Evolutionary conservation across 2,113 vertebrate genomes (phyloP).

Genomic region (Bagarius yarrelli): DNA sequence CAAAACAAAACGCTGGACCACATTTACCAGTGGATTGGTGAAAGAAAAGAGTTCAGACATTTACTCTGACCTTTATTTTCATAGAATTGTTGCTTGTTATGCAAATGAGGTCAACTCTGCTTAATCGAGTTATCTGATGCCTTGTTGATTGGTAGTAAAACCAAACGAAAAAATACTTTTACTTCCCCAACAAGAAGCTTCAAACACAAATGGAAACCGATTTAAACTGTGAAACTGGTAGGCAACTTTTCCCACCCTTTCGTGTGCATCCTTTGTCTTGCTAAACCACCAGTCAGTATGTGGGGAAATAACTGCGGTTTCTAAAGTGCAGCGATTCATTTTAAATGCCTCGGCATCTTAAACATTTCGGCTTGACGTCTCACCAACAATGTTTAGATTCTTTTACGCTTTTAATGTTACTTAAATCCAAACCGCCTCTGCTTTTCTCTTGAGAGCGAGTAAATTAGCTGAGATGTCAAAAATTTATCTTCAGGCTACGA

Average conservation of each 20-base stretch:
- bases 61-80: background rate
- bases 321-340: background rate
- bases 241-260: background rate
- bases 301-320: background rate
- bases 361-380: slow-evolving; percentile 15
- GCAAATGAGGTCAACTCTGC: background rate
- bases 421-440: slow-evolving; percentile 5
- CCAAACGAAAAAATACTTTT: background rate
- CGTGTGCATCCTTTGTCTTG: background rate
- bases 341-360: background rate
- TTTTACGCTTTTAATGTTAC: background rate
- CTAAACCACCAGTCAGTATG: background rate
- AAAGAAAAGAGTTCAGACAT: background rate
- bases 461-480: slow-evolving; percentile 29
- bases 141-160: background rate
- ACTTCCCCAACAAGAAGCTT: background rate
- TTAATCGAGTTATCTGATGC: background rate
- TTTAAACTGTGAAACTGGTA: background rate
- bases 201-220: background rate
- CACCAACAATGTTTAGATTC: background rate
- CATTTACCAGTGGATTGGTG: too few species aligned
- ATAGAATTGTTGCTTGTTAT: background rate
- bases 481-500: slow-evolving; percentile 18
- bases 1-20: too few species aligned
- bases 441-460: slow-evolving; percentile 8